Evolutionary conservation across 2,113 vertebrate species (phyloP), one percentile per base, ranked within the genome.

Genomic region (Pimephales promelas): DNA sequence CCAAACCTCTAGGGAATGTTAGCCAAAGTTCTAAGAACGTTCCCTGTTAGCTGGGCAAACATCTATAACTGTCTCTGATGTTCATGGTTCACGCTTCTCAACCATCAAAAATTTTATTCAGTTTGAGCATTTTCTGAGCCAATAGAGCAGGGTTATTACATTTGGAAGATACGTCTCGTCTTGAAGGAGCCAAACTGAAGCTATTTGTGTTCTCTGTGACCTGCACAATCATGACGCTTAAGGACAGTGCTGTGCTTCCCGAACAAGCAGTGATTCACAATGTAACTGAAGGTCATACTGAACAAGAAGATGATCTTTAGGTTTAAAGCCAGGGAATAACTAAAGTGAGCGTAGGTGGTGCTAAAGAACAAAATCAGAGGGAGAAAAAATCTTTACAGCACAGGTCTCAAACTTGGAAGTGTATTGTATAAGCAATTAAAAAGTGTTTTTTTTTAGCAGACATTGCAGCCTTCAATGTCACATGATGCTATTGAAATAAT

Each of bases 201-300:
- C 62, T 54, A 54, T 74, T 52, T 74, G n/a, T 59, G 40, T 59
- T 24, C 61, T 78, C 59, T 49, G 26, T 79, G 77, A 64, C 26
- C 43, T 10, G n/a, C 59, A 79, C 3, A n/a, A 47, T 11, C 47
- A 62, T 57, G 16, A 62, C 28, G 40, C 14, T 26, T 43, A 79
- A 45, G 59, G 24, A 49, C 75, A 59, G 54, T n/a, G 34, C 18
- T 64, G 76, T 61, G 24, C 14, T 31, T 34, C 43, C 18, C 24
- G 13, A 31, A 79, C 16, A 49, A 45, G 59, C 26, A n/a, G 61
- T 79, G 59, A 79, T 49, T 66, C 40, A 79, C 5, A 66, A 79
- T 34, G 59, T 64, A 49, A 66, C 40, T 66, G 24, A 79, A 79
- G 77, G 61, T 64, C 77, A 79, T 4, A 43, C 59, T 49, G 5